Percentiles rank a stretch among this genome's conserved stretches.
Conservation (phyloP, 1,140 invertebrate species). For the Caenorhabditis inopinata region DNA sequence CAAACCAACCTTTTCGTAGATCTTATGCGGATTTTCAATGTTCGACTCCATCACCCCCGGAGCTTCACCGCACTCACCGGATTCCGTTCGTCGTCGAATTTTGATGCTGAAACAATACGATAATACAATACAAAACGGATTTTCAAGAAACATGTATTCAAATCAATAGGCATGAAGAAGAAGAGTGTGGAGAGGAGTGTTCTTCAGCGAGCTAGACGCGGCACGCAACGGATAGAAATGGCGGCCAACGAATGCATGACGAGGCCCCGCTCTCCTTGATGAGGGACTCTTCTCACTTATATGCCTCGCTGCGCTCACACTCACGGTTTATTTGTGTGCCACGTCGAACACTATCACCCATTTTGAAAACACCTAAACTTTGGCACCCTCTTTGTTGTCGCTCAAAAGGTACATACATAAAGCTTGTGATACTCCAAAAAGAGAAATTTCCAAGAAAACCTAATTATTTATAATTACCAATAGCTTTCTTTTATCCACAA, state of each 20-base stretch:
- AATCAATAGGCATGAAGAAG: not conserved
- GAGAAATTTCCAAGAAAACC: no score
- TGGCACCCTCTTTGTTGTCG: no score
- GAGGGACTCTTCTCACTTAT: not conserved
- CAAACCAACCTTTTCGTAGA: slow-evolving; percentile 31
- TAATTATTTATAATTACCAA: no score
- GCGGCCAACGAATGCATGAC: not conserved
- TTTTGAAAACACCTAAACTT: no score
- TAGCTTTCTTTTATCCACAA: no score
- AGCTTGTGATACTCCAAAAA: no score
- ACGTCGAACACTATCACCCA: no score
- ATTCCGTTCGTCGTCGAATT: not conserved
- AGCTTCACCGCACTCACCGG: not conserved
- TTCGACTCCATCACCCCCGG: not conserved
- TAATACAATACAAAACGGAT: not conserved
- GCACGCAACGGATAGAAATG: not conserved
- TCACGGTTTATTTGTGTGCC: not conserved
- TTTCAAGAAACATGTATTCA: not conserved
- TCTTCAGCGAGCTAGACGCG: not conserved
- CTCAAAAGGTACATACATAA: no score
- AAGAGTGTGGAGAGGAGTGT: not conserved
- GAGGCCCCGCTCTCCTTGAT: not conserved
- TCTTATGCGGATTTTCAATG: not conserved
- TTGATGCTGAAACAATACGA: not conserved
- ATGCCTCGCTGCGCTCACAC: not conserved